Percentiles rank a stretch among this genome's conserved stretches.
These are phyloP conservation scores for Zapornia atra DNA, from an alignment of 2,113 vertebrate species.

Conservation along the genomic window DNA sequence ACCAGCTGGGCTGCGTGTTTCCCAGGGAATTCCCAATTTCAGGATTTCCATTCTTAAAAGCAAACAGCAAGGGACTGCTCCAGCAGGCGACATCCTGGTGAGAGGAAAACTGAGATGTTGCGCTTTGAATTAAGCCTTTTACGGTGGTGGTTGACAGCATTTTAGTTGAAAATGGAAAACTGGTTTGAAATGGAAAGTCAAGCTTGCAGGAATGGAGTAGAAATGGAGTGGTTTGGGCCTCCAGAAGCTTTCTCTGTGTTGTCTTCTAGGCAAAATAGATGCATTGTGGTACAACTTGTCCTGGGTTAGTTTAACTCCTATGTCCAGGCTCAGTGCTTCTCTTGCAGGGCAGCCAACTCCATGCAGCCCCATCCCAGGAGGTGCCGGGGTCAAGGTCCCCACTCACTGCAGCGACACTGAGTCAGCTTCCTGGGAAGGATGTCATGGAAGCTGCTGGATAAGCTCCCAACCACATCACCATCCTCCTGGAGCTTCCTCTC, in stretches of 20 bases:
- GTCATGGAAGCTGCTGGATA: background rate
- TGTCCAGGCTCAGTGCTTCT: background rate
- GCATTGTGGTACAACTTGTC: rapidly evolving
- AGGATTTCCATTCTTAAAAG: background rate
- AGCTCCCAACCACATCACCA: background rate
- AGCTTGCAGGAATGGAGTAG: background rate
- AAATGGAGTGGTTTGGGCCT: background rate
- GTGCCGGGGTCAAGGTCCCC: background rate
- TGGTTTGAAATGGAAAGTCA: background rate
- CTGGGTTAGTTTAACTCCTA: background rate
- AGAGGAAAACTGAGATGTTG: background rate
- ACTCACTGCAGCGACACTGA: rapidly evolving
- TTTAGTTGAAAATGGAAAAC: background rate
- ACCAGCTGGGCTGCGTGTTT: background rate
- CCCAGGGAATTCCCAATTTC: background rate
- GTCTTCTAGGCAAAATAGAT: background rate
- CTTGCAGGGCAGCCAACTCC: background rate
- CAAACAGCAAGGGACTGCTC: background rate
- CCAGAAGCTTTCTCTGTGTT: background rate
- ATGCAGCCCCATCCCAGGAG: background rate
- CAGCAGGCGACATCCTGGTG: background rate
- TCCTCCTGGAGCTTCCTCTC: no score
- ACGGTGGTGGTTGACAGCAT: background rate
- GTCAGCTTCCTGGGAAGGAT: background rate
- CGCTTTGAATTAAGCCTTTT: background rate